Evolutionary conservation across 1,140 invertebrate species (phyloP), one percentile per base, ranked within the genome.

Genomic region (Cotesia glomerata): DNA sequence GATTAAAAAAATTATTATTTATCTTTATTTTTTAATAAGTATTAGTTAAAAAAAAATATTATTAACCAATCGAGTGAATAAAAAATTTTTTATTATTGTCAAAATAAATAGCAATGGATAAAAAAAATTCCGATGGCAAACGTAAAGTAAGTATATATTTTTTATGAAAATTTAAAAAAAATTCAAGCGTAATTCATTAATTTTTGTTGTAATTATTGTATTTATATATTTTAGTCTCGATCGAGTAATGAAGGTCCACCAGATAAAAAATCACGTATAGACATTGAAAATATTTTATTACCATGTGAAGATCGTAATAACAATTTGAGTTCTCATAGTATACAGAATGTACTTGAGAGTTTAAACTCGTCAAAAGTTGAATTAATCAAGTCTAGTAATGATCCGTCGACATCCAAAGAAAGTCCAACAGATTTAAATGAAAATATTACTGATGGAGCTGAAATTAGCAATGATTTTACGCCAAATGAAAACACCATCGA

Each of bases 251-350:
- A 68, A 32, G 73, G 76, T 34, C 16, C 73, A 64, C 14, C 56
- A 3, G 62, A 74, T 32, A 82, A 81, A 65, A 81, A 71, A 34
- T 5, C 14, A 4, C 72, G 78, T 52, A 13, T 54, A 45, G 16
- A 36, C 36, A 71, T 51, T 11, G 67, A 74, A 52, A 49, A 71
- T 14, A 70, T 58, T 18, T 49, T 61, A 26, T 36, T 39, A 8
- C 34, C 35, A 3, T 69, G 11, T 39, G 52, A 61, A 49, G 32
- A 58, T 7, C 35, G 45, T 52, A 72, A 11, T 58, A 9, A 45
- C 68, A 34, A 58, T 51, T 36, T 32, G 58, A 61, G 58, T 32
- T 13, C 58, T 26, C 58, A 61, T 32, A 61, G 58, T 32, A 61
- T 61, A 26, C 58, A 61, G 3, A 4, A 61, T 26, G 58, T 26